These are phyloP conservation scores for Perdita meconis DNA, from an alignment of 2,888 invertebrate species.

Conservation along the genomic window DNA sequence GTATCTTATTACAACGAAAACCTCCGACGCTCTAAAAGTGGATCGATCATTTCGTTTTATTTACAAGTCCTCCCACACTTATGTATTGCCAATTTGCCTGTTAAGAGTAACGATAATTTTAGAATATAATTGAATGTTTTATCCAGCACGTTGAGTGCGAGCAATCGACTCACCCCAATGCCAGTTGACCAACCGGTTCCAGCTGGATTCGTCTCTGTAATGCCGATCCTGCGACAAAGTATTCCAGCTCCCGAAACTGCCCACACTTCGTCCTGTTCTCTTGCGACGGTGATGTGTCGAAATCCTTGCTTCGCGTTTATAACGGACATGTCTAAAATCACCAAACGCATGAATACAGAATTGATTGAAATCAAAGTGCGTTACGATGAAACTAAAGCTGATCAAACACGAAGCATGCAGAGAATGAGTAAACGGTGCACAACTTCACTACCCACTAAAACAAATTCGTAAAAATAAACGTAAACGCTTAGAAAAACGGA, in stretches of 20 bases:
- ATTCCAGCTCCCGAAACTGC: slow-evolving; percentile 90
- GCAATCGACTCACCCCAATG: slow-evolving; percentile 85
- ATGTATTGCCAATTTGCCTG: slow-evolving; percentile 82
- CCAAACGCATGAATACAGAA: background rate
- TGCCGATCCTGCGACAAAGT: slow-evolving; percentile 90
- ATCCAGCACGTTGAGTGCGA: slow-evolving; percentile 3
- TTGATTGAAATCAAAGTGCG: background rate
- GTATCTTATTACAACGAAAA: slow-evolving; percentile 7
- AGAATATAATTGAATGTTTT: slow-evolving; percentile 1
- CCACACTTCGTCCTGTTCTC: slow-evolving; percentile 89
- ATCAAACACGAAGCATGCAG: background rate
- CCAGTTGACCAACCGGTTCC: slow-evolving; percentile 93
- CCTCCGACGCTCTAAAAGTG: slow-evolving; percentile 4
- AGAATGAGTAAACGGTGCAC: too few relatives aligned
- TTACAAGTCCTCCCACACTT: slow-evolving; percentile 77
- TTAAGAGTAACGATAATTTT: slow-evolving; percentile 40
- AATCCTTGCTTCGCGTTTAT: slow-evolving; percentile 85
- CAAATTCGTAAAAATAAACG: background rate
- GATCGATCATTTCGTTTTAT: slow-evolving; percentile 67
- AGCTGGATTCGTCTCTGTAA: slow-evolving; percentile 89
- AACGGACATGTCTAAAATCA: slow-evolving; percentile 77
- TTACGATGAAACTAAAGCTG: background rate
- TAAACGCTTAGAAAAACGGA: background rate
- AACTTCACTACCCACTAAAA: background rate
- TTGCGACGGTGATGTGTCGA: slow-evolving; percentile 89